Evolutionary conservation across 2,113 vertebrate genomes (phyloP).

Genomic region (Eolophus roseicapilla): DNA sequence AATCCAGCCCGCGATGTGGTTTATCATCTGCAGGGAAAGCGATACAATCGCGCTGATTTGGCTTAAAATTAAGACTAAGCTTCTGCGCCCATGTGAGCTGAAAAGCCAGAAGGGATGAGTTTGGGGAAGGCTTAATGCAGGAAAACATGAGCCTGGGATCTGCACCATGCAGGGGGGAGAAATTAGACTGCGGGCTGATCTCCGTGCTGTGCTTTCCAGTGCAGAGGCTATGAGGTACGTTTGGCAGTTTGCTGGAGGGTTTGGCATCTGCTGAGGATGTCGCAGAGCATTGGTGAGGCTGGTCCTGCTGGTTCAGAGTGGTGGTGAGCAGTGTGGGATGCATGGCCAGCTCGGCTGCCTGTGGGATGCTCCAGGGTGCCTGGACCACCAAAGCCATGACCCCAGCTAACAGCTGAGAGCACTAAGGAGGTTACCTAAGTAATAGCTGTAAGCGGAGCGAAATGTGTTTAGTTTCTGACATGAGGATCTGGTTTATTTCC

Average conservation of each 20-base stretch:
- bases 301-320: background rate
- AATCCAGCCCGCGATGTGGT: constrained; percentile 25
- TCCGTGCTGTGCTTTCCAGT: fast-evolving
- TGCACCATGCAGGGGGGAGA: background rate
- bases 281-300: background rate
- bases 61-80: constrained; percentile 51
- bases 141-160: background rate
- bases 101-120: constrained; percentile 23
- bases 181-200: background rate
- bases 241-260: background rate
- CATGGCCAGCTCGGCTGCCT: background rate
- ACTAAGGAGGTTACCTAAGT: background rate
- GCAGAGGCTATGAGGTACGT: fast-evolving
- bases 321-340: background rate
- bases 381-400: fast-evolving
- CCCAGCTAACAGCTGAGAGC: background rate
- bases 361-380: background rate
- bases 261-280: background rate
- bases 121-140: background rate
- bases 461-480: background rate
- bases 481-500: background rate
- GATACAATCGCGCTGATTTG: constrained; percentile 36
- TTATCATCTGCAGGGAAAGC: constrained; percentile 40
- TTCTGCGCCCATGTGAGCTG: background rate
- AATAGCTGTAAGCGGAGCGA: background rate